Base-by-base conservation (phyloP, 1,140 invertebrate species). In the Pseudomyrmex pallidus region DNA sequence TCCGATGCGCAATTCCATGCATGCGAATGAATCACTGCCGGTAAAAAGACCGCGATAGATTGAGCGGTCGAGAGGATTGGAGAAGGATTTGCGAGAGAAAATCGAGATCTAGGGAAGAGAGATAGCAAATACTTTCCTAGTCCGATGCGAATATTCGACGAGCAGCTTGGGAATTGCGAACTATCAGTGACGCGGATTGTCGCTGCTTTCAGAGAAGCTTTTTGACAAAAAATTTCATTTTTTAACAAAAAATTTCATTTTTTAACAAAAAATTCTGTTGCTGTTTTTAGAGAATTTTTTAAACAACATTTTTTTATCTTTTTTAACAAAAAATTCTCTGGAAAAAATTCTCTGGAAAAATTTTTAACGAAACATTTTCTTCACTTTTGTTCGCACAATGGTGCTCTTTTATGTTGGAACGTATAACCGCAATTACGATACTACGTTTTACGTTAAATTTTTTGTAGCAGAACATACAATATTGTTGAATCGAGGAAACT, bases 1-100 rank as follows among this genome's bases (percentile, higher is more conserved):
- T 15, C 54, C 48, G 48, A 66, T 56, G 35, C 20, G 46, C 44
- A 48, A 76, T 76, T 76, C 9, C 35, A 57, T 35, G 74, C 74
- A 78, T 66, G 52, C 64, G 64, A 78, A 22, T 78, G 64, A 78
- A 78, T 78, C 76, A 78, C 1, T 25, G 52, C 52, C 2, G 13
- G 10, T 15, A 35, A 56, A 50, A 46, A 44, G 25, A 56, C 13
- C n/a, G 13, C 46, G 50, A 64, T 77, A 46, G 35, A 77, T 78
- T 48, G 20, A 78, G 52, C 52, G 50, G 3, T 77, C 9, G 74
- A 57, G 74, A 67, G 50, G 22, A 66, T 66, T 5, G 48, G 12
- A 44, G 54, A 48, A 64, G 61, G 4, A 76, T 76, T 54, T 12
- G 25, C 74, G 22, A 77, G 25, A 13, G n/a, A n/a, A 22, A 15